These are phyloP conservation scores for Vanessa cardui DNA, from an alignment of 2,888 invertebrate genomes.

Conservation along the genomic window DNA sequence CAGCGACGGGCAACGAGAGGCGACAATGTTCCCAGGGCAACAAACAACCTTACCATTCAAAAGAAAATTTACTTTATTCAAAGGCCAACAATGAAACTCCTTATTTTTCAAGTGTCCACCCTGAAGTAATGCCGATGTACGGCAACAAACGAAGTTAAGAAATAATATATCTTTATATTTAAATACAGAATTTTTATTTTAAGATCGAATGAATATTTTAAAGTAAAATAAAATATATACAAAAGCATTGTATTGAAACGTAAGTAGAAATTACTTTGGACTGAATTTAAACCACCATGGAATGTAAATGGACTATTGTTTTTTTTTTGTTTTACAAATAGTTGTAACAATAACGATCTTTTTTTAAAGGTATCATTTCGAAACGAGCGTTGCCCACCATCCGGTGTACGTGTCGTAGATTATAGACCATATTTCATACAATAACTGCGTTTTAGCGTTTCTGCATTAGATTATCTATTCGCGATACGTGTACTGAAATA, in stretches of 20 bases:
- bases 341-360: constrained; percentile 2
- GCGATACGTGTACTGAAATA: constrained; percentile 78
- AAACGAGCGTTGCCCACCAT: constrained; percentile 29
- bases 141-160: constrained; percentile 14
- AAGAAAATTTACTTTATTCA: constrained; percentile 78
- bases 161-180: constrained; percentile 22
- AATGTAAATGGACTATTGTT: constrained; percentile 1
- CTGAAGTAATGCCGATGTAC: constrained; percentile 39
- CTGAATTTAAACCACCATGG: not conserved
- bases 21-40: constrained; percentile 78
- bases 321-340: not conserved
- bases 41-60: constrained; percentile 76
- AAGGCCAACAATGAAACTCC: constrained; percentile 48
- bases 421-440: constrained; percentile 57
- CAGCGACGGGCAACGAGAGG: constrained; percentile 74
- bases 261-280: not conserved
- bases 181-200: constrained; percentile 3
- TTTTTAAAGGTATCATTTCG: constrained; percentile 25
- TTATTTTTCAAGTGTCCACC: constrained; percentile 62
- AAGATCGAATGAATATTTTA: constrained; percentile 1
- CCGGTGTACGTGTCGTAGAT: constrained; percentile 29
- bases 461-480: constrained; percentile 75
- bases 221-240: not conserved
- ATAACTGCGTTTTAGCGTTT: constrained; percentile 76
- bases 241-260: not conserved